Percentiles rank a stretch among this genome's conserved stretches.
Conservation (phyloP, 1,140 invertebrate genomes). For the Hirudo medicinalis region DNA sequence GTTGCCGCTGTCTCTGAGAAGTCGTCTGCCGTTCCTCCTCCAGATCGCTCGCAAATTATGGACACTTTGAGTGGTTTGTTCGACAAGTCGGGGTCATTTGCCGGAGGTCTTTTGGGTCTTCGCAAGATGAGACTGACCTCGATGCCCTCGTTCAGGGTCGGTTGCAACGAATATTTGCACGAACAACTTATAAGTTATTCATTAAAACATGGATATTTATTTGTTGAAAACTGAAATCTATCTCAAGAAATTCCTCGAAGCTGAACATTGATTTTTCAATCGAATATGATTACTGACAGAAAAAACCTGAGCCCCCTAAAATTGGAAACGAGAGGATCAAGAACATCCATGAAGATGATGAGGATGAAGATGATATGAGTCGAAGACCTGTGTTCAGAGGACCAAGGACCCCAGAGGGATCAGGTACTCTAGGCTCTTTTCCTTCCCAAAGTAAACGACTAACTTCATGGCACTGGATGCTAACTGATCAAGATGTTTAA, state of each 20-base stretch:
- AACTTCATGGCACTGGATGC: too few species aligned
- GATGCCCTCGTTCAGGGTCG: constrained; percentile 1
- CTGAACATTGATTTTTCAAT: not conserved
- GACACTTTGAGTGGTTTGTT: constrained; percentile 7
- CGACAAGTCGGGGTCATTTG: not conserved
- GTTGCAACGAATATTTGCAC: not conserved
- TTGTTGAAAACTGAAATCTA: not conserved
- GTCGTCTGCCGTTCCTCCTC: not conserved
- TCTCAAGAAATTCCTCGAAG: not conserved
- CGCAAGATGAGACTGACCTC: not conserved
- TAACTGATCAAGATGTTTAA: too few species aligned
- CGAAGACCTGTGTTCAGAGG: constrained; percentile 17
- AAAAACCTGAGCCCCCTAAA: not conserved
- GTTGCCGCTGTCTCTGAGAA: not conserved
- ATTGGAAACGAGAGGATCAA: not conserved
- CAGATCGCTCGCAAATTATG: not conserved
- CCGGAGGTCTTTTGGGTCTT: not conserved
- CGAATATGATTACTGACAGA: not conserved
- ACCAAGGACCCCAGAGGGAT: constrained; percentile 21
- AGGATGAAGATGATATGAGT: constrained; percentile 12
- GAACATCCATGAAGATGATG: not conserved
- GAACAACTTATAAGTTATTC: too few species aligned
- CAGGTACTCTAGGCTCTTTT: constrained; percentile 5
- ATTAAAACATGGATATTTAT: not conserved
- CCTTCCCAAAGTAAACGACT: too few species aligned